Base-by-base conservation (phyloP, 37 sponge, comb jelly and placozoan genomes). In the Beroe forskalii region DNA sequence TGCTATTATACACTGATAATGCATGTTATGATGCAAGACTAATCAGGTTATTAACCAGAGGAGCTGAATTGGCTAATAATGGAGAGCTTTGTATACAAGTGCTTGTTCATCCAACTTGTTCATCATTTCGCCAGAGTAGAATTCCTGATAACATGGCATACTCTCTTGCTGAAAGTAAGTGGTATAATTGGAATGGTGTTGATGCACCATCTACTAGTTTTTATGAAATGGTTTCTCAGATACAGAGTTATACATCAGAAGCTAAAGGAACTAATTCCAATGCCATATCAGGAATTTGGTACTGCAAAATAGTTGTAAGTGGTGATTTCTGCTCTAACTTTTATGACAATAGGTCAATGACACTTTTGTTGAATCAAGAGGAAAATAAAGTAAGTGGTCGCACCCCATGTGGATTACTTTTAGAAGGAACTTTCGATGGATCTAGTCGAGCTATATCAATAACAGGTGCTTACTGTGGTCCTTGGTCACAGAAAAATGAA, bases 71-170 rank as follows among this genome's bases (percentile, higher is more conserved):
- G 40, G 86, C 86, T 44, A 80, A 80, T 38, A 44, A 37, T 17
- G 86, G 86, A 17, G 86, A 80, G 30, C 86, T 80, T 41, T 41
- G 55, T 43, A 80, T 80, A 1, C 28, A 44, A 41, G 86, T 80
- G 12, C 30, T 80, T 27, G 86, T 80, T 24, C 86, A 80, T 41
- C 86, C 86, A 80, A 80, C 86, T 12, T 80, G 86, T 43, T 80
- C 86, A 24, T 40, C 55, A 1, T 80, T 44, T 37, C 28, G 86
- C 40, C 86, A 80, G 48, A 80, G 30, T 25, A 80, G 55, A 44
- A 80, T 80, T 30, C 86, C 86, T 42, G 86, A 80, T 38, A 80
- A 80, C 55, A 80, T 80, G 86, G 86, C 86, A 6, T 80, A 80
- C 20, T 80, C 86, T 3, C 86, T 80, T 44, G 86, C 86, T 24